Evolutionary conservation across 2,113 vertebrate species (phyloP).

Genomic region (Aplodontia rufa): DNA sequence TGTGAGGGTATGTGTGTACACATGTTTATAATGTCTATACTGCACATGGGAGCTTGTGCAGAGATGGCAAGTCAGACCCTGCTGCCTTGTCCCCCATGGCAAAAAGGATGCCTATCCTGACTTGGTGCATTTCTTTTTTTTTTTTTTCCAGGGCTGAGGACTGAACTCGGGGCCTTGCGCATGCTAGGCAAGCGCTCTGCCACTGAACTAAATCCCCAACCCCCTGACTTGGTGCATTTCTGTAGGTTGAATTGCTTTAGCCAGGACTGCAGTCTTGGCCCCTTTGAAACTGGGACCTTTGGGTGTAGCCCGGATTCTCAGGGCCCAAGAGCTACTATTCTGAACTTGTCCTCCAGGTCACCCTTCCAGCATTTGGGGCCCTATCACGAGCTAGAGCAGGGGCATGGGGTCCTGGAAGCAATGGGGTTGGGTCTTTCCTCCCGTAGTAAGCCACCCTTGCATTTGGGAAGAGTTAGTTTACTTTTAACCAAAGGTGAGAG

Average conservation of each 20-base stretch:
- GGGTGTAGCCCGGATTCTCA: not conserved
- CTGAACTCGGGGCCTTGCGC: too few relatives aligned
- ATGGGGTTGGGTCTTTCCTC: not conserved
- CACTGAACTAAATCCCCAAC: too few relatives aligned
- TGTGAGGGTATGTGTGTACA: not conserved
- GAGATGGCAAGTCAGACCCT: constrained; percentile 82
- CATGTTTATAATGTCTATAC: not conserved
- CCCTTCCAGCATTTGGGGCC: constrained; percentile 21
- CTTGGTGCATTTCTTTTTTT: constrained; percentile 70
- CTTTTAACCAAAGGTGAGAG: not conserved
- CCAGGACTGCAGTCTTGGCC: constrained; percentile 18
- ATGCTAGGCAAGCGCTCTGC: too few relatives aligned
- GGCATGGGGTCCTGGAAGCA: not conserved
- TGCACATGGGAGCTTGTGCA: not conserved
- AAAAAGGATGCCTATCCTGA: not conserved
- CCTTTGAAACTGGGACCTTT: not conserved
- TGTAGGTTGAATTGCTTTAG: constrained; percentile 60
- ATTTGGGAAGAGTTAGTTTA: not conserved
- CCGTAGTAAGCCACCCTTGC: not conserved
- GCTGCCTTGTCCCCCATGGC: constrained; percentile 79
- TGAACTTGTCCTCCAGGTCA: constrained; percentile 24
- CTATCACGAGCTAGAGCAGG: not conserved
- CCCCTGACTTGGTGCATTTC: constrained; percentile 64
- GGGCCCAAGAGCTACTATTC: constrained; percentile 45
- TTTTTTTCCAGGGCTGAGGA: too few relatives aligned